Percentiles rank a stretch among this genome's conserved stretches.
Evolutionary conservation across 2,888 invertebrate genomes (phyloP).

Genomic region (Criorhina ranunculi): DNA sequence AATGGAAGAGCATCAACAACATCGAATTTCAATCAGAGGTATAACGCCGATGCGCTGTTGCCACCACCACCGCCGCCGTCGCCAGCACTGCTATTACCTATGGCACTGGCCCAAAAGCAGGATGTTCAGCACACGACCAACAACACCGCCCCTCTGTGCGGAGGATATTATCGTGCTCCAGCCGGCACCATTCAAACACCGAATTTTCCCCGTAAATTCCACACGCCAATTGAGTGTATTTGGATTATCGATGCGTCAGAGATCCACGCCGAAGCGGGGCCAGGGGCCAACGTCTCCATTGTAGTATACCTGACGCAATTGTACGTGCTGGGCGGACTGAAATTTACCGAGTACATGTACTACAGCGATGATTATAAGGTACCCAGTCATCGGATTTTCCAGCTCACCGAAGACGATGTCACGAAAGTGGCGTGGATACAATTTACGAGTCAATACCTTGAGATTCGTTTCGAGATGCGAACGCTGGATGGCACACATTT

Average conservation of each 20-base stretch:
- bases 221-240: constrained; percentile 92
- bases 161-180: constrained; percentile 88
- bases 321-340: constrained; percentile 91
- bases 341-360: constrained; percentile 91
- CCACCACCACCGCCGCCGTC: constrained; percentile 78
- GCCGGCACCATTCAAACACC: constrained; percentile 92
- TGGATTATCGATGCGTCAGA: constrained; percentile 95
- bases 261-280: constrained; percentile 83
- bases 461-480: constrained; percentile 90
- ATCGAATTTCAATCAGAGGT: constrained; percentile 50
- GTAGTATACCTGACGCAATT: constrained; percentile 95
- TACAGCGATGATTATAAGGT: constrained; percentile 89
- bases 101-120: constrained; percentile 58
- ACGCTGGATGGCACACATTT: constrained; percentile 92
- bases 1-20: constrained; percentile 65
- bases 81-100: constrained; percentile 79
- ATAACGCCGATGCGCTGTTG: constrained; percentile 50
- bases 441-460: constrained; percentile 90
- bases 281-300: constrained; percentile 88
- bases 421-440: constrained; percentile 87
- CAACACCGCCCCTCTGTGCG: constrained; percentile 85
- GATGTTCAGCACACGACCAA: constrained; percentile 40
- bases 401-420: constrained; percentile 90
- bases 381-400: constrained; percentile 88
- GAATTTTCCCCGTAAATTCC: constrained; percentile 92